Evolutionary conservation across 1,140 invertebrate genomes (phyloP).

Genomic region (Liolophura sinensis): DNA sequence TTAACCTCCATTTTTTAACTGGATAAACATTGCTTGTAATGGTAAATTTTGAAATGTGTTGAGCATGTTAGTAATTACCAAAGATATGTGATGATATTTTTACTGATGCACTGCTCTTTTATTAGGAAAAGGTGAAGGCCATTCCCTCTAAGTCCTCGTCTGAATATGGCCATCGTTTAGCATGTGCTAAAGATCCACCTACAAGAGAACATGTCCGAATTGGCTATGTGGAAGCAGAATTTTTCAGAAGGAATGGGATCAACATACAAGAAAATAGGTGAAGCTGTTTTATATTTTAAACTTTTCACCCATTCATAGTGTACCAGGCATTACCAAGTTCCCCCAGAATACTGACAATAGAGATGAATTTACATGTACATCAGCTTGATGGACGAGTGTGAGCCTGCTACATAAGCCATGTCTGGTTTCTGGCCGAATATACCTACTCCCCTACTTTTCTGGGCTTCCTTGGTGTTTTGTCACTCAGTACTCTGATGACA

Average conservation of each 20-base stretch:
- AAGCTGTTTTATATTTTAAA: too few species aligned
- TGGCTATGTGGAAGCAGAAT: constrained; percentile 49
- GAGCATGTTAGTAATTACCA: neutral
- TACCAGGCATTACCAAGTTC: too few species aligned
- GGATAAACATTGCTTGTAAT: neutral
- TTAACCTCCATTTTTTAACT: too few species aligned
- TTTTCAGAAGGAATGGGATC: constrained; percentile 53
- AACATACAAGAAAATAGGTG: constrained; percentile 8
- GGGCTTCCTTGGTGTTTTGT: too few species aligned
- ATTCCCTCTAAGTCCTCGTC: constrained; percentile 51
- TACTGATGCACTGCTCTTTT: constrained; percentile 1
- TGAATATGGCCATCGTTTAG: constrained; percentile 51
- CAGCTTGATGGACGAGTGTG: too few species aligned
- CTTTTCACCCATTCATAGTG: too few species aligned
- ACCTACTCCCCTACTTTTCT: too few species aligned
- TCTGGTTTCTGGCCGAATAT: too few species aligned
- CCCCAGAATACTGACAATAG: too few species aligned
- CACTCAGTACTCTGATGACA: too few species aligned
- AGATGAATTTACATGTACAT: too few species aligned
- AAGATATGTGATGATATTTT: neutral
- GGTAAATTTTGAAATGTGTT: neutral
- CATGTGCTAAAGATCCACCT: constrained; percentile 38
- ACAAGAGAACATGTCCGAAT: constrained; percentile 53
- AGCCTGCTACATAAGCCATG: too few species aligned
- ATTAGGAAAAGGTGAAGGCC: constrained; percentile 51